Evolutionary conservation across 2,888 invertebrate genomes (phyloP), one percentile per base, ranked within the genome.

Genomic region (Drosophila anomalipes): DNA sequence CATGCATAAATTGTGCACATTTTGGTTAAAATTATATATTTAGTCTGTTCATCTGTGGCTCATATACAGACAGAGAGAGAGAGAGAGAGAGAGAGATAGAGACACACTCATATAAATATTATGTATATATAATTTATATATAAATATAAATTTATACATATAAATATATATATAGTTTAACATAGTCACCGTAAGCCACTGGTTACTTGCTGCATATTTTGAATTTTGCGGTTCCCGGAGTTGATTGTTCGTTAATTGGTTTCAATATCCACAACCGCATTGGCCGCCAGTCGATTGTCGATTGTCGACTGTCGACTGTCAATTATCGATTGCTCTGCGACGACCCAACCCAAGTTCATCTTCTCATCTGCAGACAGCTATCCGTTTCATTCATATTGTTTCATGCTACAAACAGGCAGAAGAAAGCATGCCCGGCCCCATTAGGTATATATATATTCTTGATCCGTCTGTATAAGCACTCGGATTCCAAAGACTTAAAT

Each of bases 201-300:
- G 44, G 63, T 54, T 67, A 64, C 61, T 69, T 74, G 77, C 70
- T 69, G 71, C 52, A 70, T 70, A 77, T 81, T 87, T 87, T 79
- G 72, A 72, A 82, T 82, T 84, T 80, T 87, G 85, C 80, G 88
- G 83, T 77, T 85, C 67, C 86, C 79, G 62, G 58, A 79, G 80
- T 85, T 82, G 88, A 88, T 85, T 85, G 88, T 85, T 74, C 81
- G 87, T 79, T 87, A 87, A 87, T 87, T 87, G 81, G 73, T 83
- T 83, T 83, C 74, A 83, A 82, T 89, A 87, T 79, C 81, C 74
- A 66, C 69, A 76, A 80, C 82, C 85, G 66, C 75, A 78, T 71
- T 71, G 75, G 71, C 74, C 74, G 39, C 54, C 64, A 59, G 69
- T 70, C 47, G 47, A 47, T 47, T 9, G 26, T 16, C 47, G 44